Evolutionary conservation across 2,113 vertebrate genomes (phyloP).

Genomic region (Lagenorhynchus albirostris): DNA sequence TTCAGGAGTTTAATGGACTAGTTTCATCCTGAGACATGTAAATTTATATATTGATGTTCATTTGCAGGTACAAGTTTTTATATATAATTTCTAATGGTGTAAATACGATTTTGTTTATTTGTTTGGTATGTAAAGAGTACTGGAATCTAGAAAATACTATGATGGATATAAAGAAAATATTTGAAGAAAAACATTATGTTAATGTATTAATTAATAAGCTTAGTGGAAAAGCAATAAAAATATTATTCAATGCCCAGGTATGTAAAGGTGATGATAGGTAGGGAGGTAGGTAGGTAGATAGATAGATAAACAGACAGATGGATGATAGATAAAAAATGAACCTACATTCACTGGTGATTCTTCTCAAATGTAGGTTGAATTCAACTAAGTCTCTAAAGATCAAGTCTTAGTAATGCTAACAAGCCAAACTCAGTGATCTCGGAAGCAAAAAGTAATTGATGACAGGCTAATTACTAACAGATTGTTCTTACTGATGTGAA

Average conservation of each 20-base stretch:
- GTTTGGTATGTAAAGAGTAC: not conserved
- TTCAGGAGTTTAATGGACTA: not conserved
- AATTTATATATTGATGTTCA: not conserved
- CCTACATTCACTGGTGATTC: not conserved
- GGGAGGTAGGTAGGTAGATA: too few relatives aligned
- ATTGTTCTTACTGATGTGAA: not conserved
- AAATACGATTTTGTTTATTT: not conserved
- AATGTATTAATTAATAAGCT: not conserved
- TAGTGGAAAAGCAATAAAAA: not conserved
- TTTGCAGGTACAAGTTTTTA: not conserved
- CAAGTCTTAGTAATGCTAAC: not conserved
- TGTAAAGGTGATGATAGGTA: not conserved
- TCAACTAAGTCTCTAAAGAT: not conserved
- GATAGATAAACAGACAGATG: not conserved
- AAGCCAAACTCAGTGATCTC: not conserved
- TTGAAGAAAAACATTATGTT: not conserved
- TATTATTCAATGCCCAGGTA: not conserved
- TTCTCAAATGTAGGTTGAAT: not conserved
- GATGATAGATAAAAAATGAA: not conserved
- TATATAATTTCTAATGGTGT: not conserved
- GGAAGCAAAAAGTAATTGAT: not conserved
- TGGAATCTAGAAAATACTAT: not conserved
- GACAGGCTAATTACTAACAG: not conserved
- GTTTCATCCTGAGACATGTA: not conserved
- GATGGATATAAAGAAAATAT: not conserved